Evolutionary conservation across 1,140 invertebrate genomes (phyloP).

Genomic region (Pteromalus puparum): DNA sequence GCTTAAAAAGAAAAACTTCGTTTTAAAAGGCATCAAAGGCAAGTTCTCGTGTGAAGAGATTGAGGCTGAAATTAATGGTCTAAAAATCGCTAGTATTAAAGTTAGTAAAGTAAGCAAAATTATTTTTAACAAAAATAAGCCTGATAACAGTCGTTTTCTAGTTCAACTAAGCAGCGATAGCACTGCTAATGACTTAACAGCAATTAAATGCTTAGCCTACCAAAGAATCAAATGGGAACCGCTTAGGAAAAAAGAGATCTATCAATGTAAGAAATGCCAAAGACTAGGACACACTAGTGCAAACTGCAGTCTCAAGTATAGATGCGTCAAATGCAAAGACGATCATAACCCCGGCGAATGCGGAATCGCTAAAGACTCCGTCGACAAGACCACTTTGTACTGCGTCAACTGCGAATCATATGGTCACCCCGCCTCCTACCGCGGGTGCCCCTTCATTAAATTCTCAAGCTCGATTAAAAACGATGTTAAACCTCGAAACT

Average conservation of each 20-base stretch:
- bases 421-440: constrained; percentile 57
- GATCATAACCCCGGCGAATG: constrained; percentile 43
- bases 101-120: background rate
- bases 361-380: background rate
- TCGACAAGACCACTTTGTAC: constrained; percentile 12
- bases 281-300: constrained; percentile 42
- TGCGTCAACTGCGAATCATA: constrained; percentile 50
- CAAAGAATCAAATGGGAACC: constrained; percentile 50
- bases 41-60: background rate
- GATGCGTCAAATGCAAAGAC: constrained; percentile 51
- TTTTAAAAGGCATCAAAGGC: constrained; percentile 5
- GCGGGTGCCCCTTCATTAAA: constrained; percentile 52
- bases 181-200: background rate
- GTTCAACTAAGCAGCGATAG: constrained; percentile 2
- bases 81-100: background rate
- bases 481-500: background rate
- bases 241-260: constrained; percentile 24
- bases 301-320: constrained; percentile 19
- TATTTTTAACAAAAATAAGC: background rate
- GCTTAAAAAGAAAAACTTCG: background rate
- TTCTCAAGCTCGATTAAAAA: background rate
- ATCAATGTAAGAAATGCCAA: constrained; percentile 54
- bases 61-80: background rate
- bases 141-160: background rate
- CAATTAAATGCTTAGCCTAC: background rate